A percentile compares a stretch with the other conserved stretches of the same genome.
phyloP scores from a whole-genome alignment of 2,797 vertebrate species.

The Anomalospiza imberbis region DNA sequence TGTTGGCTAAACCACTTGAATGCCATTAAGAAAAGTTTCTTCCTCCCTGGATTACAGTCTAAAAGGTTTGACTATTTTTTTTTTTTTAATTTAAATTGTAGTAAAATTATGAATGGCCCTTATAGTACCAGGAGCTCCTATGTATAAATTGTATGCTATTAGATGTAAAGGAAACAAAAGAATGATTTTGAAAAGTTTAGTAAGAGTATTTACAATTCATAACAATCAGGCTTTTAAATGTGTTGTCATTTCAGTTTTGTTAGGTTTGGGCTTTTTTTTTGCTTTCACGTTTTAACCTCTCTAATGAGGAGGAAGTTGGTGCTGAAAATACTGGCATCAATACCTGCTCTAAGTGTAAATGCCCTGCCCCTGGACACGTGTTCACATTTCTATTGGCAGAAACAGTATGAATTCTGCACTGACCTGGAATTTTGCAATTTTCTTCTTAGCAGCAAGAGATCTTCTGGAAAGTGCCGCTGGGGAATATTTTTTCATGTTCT shows the following conservation, averaged over 20 bases:
- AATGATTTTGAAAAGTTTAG: not conserved
- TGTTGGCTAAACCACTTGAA: not conserved
- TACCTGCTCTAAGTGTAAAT: not conserved
- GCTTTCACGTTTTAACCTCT: not conserved
- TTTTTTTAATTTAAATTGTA: constrained; percentile 21
- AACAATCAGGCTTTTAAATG: not conserved
- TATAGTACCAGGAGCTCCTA: not conserved
- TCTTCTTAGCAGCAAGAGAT: not conserved
- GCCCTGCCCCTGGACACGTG: not conserved
- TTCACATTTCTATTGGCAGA: not conserved
- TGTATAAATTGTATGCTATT: not conserved
- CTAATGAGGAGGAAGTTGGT: not conserved
- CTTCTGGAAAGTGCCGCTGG: not conserved
- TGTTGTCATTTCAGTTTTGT: not conserved
- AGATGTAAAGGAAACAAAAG: not conserved
- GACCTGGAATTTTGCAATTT: constrained; percentile 14
- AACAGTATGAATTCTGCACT: not conserved
- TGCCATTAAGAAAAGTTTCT: constrained; percentile 22
- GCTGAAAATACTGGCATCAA: not conserved
- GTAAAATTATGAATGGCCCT: constrained; percentile 26
- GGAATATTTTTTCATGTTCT: constrained; percentile 6
- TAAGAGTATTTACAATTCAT: not conserved
- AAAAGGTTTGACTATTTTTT: constrained; percentile 15
- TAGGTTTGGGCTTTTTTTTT: not conserved
- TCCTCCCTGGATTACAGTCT: constrained; percentile 15